Conservation (phyloP, 2,797 vertebrate species). For the Poliocrania exsul region DNA sequence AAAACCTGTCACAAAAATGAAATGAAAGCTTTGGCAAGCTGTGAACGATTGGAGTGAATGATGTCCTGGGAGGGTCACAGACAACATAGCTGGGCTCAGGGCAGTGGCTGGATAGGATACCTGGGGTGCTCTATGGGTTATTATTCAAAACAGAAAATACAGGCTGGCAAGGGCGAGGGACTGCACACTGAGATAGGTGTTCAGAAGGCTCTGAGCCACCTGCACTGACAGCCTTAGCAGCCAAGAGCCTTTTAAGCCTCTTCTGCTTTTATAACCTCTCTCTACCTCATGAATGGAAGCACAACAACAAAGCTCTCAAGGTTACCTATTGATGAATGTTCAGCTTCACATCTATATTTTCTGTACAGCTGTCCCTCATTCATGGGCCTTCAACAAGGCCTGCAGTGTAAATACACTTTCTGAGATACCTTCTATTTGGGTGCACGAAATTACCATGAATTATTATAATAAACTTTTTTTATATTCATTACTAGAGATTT, state of each 20-base stretch:
- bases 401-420: background rate
- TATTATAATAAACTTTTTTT: background rate
- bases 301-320: background rate
- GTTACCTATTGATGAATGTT: background rate
- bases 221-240: background rate
- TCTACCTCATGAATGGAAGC: background rate
- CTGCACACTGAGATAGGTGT: rapidly evolving
- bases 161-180: background rate
- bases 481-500: background rate
- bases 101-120: background rate
- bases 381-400: background rate
- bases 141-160: background rate
- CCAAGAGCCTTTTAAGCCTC: background rate
- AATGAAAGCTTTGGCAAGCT: background rate
- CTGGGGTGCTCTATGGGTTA: background rate
- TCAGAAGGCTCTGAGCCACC: background rate
- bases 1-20: background rate
- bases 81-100: rapidly evolving
- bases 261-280: background rate
- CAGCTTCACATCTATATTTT: background rate
- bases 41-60: background rate
- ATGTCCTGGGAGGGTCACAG: background rate
- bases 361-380: background rate
- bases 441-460: background rate
- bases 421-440: background rate